A percentile compares a stretch with the other conserved stretches of the same genome.
Conservation (phyloP, 2,113 vertebrate genomes). For the Neogobius melanostomus region DNA sequence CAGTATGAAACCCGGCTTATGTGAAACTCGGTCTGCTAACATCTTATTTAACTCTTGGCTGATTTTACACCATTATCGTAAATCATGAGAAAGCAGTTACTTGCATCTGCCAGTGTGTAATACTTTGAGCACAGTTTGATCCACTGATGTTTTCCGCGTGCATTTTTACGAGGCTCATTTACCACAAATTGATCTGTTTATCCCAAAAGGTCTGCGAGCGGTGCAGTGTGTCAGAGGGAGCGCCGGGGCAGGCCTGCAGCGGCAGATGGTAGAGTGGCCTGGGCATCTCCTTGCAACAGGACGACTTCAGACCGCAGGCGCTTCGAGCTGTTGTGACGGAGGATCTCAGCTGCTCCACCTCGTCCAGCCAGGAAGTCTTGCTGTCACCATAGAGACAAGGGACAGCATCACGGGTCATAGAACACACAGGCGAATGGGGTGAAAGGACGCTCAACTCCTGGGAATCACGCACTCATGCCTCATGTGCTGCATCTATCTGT, state of each 20-base stretch:
- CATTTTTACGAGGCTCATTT: constrained; percentile 5
- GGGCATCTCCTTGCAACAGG: constrained; percentile 21
- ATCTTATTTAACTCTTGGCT: background rate
- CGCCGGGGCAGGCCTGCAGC: constrained; percentile 14
- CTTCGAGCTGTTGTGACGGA: constrained; percentile 28
- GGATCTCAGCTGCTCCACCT: constrained; percentile 17
- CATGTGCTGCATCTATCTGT: background rate
- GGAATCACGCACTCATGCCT: background rate
- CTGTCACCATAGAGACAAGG: constrained; percentile 11
- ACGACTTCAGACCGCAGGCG: background rate
- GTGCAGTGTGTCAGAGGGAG: constrained; percentile 2
- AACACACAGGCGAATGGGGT: background rate
- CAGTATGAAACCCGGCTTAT: background rate
- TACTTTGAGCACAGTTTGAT: constrained; percentile 6
- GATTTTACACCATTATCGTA: background rate
- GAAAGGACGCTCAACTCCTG: constrained; percentile 16
- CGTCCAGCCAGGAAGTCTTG: constrained; percentile 1
- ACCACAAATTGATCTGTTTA: constrained; percentile 11
- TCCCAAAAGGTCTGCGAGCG: constrained; percentile 11
- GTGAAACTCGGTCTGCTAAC: background rate
- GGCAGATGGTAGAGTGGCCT: constrained; percentile 45
- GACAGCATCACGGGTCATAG: background rate
- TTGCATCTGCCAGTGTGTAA: background rate
- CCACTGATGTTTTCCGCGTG: background rate
- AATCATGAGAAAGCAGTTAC: background rate